Evolutionary conservation across 2,113 vertebrate species (phyloP).

Genomic region (Meleagris gallopavo): DNA sequence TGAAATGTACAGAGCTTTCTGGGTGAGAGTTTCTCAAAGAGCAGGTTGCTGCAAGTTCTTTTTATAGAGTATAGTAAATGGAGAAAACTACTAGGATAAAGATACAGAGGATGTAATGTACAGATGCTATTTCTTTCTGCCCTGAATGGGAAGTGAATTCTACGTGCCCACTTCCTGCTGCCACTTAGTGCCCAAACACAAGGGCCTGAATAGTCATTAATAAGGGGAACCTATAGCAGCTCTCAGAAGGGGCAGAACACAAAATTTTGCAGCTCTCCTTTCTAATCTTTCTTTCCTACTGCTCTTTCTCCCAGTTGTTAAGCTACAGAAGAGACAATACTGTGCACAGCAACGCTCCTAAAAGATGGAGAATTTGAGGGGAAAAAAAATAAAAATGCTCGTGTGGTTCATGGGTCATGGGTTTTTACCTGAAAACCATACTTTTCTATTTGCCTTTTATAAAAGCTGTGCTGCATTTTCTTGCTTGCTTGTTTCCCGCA

Average conservation of each 20-base stretch:
- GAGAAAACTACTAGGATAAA: not conserved
- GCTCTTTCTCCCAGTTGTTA: not conserved
- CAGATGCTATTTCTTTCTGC: not conserved
- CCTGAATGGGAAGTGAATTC: not conserved
- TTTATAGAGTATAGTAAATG: not conserved
- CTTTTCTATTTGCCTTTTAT: not conserved
- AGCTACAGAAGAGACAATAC: not conserved
- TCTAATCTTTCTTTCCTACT: not conserved
- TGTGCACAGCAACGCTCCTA: not conserved
- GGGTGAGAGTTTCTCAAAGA: not conserved
- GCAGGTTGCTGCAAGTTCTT: not conserved
- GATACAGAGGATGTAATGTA: not conserved
- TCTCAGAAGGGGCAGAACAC: not conserved
- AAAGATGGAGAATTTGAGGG: not conserved
- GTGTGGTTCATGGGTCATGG: too few relatives aligned
- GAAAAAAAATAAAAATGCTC: not conserved
- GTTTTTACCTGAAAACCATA: not conserved
- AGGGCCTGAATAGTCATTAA: not conserved
- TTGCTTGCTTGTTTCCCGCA: not conserved
- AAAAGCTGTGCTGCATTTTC: not conserved
- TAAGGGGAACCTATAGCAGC: not conserved
- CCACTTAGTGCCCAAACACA: not conserved
- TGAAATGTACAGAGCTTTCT: not conserved
- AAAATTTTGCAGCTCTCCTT: not conserved
- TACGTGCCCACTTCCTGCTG: not conserved